A percentile compares a stretch with the other conserved stretches of the same genome.
These are phyloP conservation scores for Pardalotus punctatus DNA, from an alignment of 2,113 vertebrate genomes.

Conservation along the genomic window DNA sequence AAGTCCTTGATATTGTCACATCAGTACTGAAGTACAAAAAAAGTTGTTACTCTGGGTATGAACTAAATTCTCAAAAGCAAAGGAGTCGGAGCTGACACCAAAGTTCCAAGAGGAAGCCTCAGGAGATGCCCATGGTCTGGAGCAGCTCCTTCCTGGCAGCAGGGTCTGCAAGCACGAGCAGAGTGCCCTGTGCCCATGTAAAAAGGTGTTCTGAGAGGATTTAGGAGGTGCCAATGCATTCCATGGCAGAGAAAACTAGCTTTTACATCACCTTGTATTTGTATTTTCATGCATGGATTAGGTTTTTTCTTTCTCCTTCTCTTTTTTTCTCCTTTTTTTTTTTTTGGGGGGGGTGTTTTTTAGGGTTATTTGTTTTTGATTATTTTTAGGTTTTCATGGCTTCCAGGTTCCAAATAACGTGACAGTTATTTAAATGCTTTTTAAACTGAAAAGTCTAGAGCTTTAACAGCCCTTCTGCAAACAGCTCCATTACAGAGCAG, in stretches of 20 bases:
- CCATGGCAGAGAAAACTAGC: fast-evolving
- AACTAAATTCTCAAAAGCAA: background rate
- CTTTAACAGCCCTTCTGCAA: background rate
- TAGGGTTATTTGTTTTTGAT: background rate
- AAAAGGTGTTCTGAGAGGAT: background rate
- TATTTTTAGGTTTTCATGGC: background rate
- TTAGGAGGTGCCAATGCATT: background rate
- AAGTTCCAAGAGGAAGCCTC: background rate
- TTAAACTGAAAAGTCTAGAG: background rate
- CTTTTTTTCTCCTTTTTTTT: background rate
- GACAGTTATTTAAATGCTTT: background rate
- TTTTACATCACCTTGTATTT: background rate
- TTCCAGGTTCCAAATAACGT: background rate
- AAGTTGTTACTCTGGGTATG: background rate
- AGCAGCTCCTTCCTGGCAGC: background rate
- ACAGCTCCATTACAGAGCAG: background rate
- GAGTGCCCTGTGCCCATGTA: background rate
- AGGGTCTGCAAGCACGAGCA: fast-evolving
- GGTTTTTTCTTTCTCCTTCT: fast-evolving
- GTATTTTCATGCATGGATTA: background rate
- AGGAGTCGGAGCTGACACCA: background rate
- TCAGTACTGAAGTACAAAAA: constrained; percentile 15
- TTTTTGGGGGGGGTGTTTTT: background rate
- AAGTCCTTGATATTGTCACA: constrained; percentile 29
- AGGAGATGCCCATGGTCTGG: background rate